Percentiles rank a stretch among this genome's conserved stretches.
phyloP scores from a whole-genome alignment of 92 coral and sea anemone species.

The Desmophyllum pertusum region DNA sequence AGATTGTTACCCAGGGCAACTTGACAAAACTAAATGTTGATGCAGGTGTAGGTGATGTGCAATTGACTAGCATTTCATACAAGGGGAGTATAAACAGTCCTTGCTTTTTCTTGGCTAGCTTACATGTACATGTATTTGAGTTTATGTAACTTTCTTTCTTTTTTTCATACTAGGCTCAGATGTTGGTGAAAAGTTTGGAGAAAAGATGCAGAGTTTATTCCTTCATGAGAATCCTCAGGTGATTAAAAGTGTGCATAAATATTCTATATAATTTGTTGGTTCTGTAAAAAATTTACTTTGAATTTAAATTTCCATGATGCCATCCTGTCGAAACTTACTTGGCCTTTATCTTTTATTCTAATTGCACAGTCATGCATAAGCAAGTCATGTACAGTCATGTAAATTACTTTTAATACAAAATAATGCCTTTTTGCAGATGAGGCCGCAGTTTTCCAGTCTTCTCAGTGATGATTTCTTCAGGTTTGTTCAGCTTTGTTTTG shows the following conservation, averaged over 20 bases:
- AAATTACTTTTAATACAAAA: too few relatives aligned
- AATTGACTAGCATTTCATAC: too few relatives aligned
- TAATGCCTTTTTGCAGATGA: slow-evolving; percentile 59
- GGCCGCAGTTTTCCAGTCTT: slow-evolving; percentile 77
- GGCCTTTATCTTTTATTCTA: too few relatives aligned
- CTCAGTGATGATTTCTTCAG: slow-evolving; percentile 80
- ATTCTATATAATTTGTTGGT: not conserved
- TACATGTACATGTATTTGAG: not conserved
- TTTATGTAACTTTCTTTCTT: not conserved
- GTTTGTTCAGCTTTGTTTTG: slow-evolving; percentile 49
- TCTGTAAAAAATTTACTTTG: not conserved
- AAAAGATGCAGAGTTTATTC: slow-evolving; percentile 75
- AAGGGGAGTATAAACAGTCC: too few relatives aligned
- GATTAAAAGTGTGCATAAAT: too few relatives aligned
- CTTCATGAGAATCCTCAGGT: slow-evolving; percentile 83
- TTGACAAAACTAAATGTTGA: too few relatives aligned
- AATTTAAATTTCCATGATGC: not conserved
- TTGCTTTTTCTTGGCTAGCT: not conserved
- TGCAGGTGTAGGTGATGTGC: too few relatives aligned
- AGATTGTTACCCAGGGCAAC: too few relatives aligned
- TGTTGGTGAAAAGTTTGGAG: slow-evolving; percentile 76
- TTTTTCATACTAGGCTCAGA: slow-evolving; percentile 42
- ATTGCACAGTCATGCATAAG: too few relatives aligned
- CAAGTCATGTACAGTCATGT: too few relatives aligned
- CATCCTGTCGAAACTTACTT: too few relatives aligned